A percentile compares a stretch with the other conserved stretches of the same genome.
These are phyloP conservation scores for Brachionus angularis DNA, from an alignment of 1,140 invertebrate species.

Conservation along the genomic window DNA sequence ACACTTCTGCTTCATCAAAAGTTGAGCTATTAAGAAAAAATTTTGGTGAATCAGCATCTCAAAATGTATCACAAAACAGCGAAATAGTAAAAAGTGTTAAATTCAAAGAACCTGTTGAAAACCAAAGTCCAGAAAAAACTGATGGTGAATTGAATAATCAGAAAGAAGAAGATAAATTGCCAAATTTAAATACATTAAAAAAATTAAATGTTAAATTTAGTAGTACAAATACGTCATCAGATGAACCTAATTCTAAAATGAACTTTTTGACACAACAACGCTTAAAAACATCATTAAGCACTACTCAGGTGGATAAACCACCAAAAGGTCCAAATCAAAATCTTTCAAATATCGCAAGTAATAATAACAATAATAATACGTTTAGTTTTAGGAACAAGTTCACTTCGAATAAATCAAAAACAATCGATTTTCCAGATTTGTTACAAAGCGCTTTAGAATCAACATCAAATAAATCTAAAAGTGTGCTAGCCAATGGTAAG, in stretches of 20 bases:
- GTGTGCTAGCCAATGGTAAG: conserved; percentile 10
- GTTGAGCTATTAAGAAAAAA: conserved; percentile 36
- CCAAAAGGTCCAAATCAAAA: not conserved
- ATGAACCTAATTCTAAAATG: conserved; percentile 9
- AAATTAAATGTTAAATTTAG: no score
- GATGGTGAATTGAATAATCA: no score
- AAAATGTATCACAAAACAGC: not conserved
- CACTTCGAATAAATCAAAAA: conserved; percentile 5
- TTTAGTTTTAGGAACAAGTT: conserved; percentile 5
- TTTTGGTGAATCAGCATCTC: conserved; percentile 14
- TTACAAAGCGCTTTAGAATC: conserved; percentile 21
- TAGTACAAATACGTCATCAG: no score
- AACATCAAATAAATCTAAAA: conserved; percentile 26
- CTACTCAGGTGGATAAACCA: conserved; percentile 31
- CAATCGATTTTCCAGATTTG: conserved; percentile 41
- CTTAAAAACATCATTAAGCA: conserved; percentile 1
- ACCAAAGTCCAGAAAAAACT: not conserved
- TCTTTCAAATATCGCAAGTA: no score
- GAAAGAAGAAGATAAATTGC: not conserved
- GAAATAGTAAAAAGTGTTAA: conserved; percentile 42
- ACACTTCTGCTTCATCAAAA: conserved; percentile 7
- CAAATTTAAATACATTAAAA: no score
- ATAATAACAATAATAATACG: no score
- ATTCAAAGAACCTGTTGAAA: conserved; percentile 36
- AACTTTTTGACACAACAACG: not conserved